Conservation (phyloP, 2,888 invertebrate genomes). For the Plebejus melissa region DNA sequence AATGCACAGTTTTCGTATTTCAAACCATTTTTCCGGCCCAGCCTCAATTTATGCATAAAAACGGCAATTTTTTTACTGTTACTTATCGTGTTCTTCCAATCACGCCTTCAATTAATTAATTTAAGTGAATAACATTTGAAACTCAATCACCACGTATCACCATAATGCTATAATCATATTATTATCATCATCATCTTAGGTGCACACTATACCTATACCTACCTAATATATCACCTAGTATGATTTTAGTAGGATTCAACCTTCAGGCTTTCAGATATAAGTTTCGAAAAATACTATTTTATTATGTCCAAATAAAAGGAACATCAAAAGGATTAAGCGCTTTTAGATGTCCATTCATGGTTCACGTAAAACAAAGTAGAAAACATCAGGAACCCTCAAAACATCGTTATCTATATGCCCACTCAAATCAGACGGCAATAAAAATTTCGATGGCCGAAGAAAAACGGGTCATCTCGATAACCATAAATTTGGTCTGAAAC, state of each 20-base stretch:
- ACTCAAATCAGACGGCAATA: conserved; percentile 74
- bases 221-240: no score
- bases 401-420: conserved; percentile 75
- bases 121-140: background rate
- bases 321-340: conserved; percentile 32
- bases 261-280: no score
- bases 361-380: conserved; percentile 55
- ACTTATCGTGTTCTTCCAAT: no score
- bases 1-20: no score
- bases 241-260: no score
- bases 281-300: background rate
- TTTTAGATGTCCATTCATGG: conserved; percentile 56
- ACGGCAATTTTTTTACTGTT: no score
- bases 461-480: conserved; percentile 73
- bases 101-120: background rate
- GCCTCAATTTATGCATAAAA: no score
- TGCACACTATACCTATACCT: no score
- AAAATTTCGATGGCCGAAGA: conserved; percentile 69
- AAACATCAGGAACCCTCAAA: conserved; percentile 49
- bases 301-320: conserved; percentile 5
- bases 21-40: no score
- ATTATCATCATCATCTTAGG: no score
- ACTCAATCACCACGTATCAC: background rate
- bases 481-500: conserved; percentile 75
- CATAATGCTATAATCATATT: no score